Percentiles rank a stretch among this genome's conserved stretches.
These are phyloP conservation scores for Ophiothrix spiculata DNA, from an alignment of 35 echinoderm and acorn worm genomes.

Conservation along the genomic window DNA sequence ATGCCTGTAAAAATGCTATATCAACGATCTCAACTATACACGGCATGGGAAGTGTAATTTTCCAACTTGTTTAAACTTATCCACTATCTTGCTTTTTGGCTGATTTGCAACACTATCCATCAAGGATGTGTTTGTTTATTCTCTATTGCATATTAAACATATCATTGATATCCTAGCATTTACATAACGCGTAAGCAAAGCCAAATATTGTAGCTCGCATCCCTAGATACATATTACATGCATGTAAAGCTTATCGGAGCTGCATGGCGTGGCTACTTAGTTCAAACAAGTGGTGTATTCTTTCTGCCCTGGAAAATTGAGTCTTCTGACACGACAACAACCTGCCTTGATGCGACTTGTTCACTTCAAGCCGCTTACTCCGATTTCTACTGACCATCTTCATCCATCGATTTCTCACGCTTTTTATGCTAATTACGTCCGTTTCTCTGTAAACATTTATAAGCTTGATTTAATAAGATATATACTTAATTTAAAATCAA, in stretches of 20 bases:
- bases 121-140: slow-evolving; percentile 6
- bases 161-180: background rate
- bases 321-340: background rate
- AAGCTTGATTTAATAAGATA: too few relatives aligned
- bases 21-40: background rate
- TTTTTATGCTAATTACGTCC: background rate
- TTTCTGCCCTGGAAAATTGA: background rate
- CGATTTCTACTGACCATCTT: background rate
- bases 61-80: slow-evolving; percentile 4
- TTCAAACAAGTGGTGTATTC: background rate
- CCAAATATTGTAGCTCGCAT: background rate
- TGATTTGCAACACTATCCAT: slow-evolving; percentile 3
- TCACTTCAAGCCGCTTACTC: slow-evolving; percentile 2
- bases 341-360: background rate
- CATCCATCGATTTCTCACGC: background rate
- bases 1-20: background rate
- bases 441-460: background rate
- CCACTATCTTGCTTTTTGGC: background rate
- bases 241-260: background rate
- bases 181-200: background rate
- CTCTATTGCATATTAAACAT: background rate
- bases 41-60: background rate
- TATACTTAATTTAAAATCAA: too few relatives aligned
- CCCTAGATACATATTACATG: background rate
- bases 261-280: background rate